Evolutionary conservation across 2,888 invertebrate species (phyloP).

Genomic region (Macrosoma leucophasiata): DNA sequence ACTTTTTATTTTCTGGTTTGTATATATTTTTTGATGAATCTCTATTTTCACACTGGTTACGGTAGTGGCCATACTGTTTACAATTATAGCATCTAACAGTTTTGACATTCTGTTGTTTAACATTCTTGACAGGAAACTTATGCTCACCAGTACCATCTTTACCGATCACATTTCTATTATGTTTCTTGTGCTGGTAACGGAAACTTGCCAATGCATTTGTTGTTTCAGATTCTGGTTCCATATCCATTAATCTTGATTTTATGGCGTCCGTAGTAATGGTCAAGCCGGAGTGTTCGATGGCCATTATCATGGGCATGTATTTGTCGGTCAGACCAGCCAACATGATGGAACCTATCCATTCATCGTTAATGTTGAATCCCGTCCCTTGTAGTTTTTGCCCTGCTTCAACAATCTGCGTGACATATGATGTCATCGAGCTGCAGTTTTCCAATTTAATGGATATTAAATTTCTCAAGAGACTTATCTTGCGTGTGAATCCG

Average conservation of each 20-base stretch:
- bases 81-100: constrained; percentile 22
- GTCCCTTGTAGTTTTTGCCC: constrained; percentile 25
- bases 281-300: constrained; percentile 19
- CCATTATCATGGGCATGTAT: constrained; percentile 22
- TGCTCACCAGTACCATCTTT: constrained; percentile 7
- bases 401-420: constrained; percentile 19
- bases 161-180: constrained; percentile 1
- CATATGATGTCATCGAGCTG: constrained; percentile 19
- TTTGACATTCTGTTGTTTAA: background rate
- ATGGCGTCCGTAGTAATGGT: constrained; percentile 20
- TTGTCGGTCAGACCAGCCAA: constrained; percentile 19
- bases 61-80: constrained; percentile 16
- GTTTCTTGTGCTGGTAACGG: constrained; percentile 6
- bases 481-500: constrained; percentile 19
- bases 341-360: constrained; percentile 16
- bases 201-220: constrained; percentile 4
- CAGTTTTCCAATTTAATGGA: constrained; percentile 15
- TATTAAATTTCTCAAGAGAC: constrained; percentile 22
- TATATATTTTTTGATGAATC: constrained; percentile 7
- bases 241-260: constrained; percentile 18
- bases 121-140: too few species aligned
- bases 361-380: constrained; percentile 12
- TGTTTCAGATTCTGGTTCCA: constrained; percentile 15
- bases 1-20: constrained; percentile 9
- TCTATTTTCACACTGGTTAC: constrained; percentile 13